Base-by-base conservation (phyloP, 2,113 vertebrate species). In the Kobus ellipsiprymnus region DNA sequence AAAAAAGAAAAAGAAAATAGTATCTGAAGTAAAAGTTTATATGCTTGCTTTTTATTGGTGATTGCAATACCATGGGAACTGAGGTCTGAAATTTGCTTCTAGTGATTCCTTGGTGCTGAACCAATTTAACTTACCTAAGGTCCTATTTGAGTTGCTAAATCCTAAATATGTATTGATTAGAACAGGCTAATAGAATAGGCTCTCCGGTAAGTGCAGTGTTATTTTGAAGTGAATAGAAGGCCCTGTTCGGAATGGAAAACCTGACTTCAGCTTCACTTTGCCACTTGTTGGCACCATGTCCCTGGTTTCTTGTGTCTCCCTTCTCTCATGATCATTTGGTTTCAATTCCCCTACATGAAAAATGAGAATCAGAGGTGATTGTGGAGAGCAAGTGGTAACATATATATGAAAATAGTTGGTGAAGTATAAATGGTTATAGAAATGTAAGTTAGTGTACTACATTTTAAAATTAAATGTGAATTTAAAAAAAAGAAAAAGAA, bases 41-140 rank as follows among this genome's bases (percentile, higher is more conserved):
- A 36, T 36, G 36, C 36, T 36, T 36, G 36, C 36, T 36, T 36
- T 36, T 36, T 36, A 36, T 36, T 36, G 36, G 36, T 36, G 36
- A 36, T 36, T 36, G 36, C 36, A 36, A 36, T 36, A 36, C 36
- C 36, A 36, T 36, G 36, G 36, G 36, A 36, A 36, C 36, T 36
- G 36, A 36, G 36, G 36, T 36, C 36, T 36, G 36, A 36, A 36
- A n/a, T 29, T 97, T 92, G 97, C 92, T 77, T 67, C 1, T 33
- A 57, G 23, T 21, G 77, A 97, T 64, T 91, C 83, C 94, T 86
- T 84, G 54, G 14, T 78, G 46, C 77, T 97, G 90, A 80, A 59
- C 27, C 15, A 54, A 74, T 74, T 97, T 87, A n/a, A 57, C 92
- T 98, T 50, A 94, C 85, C 93, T 77, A 90, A 97, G 78, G 95